Percentiles rank a stretch among this genome's conserved stretches.
Conservation (phyloP, 2,797 vertebrate species). For the Lemur catta region DNA sequence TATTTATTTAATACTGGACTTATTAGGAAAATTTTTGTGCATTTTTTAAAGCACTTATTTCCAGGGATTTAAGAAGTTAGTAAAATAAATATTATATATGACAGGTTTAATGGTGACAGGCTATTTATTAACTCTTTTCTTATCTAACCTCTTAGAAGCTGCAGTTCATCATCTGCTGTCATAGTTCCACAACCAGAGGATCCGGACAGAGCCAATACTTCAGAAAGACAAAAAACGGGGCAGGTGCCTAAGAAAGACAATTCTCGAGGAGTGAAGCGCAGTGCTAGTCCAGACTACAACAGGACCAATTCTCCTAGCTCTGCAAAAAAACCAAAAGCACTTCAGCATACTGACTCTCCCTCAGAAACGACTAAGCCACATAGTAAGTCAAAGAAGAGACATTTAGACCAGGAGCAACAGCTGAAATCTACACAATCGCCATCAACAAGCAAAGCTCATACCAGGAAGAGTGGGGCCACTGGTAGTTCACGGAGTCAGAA, state of each 20-base stretch:
- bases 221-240: constrained; percentile 92
- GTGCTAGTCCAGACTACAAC: constrained; percentile 95
- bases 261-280: constrained; percentile 95
- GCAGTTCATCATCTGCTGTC: constrained; percentile 93
- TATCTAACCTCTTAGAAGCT: constrained; percentile 89
- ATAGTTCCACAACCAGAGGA: constrained; percentile 94
- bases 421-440: constrained; percentile 87
- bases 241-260: constrained; percentile 95
- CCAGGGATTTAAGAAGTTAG: neutral
- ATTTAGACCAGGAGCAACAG: constrained; percentile 90
- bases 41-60: neutral
- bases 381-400: constrained; percentile 95
- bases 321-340: constrained; percentile 96
- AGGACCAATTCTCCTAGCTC: constrained; percentile 93
- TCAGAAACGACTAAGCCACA: constrained; percentile 88
- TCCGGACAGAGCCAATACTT: constrained; percentile 92
- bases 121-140: constrained; percentile 76
- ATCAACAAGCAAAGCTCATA: constrained; percentile 92
- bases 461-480: constrained; percentile 93
- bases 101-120: neutral
- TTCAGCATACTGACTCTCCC: constrained; percentile 88
- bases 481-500: constrained; percentile 93
- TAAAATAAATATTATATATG: neutral
- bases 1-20: neutral
- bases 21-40: neutral